Evolutionary conservation across 2,888 invertebrate genomes (phyloP).

Genomic region (Trissoscelio sp.): DNA sequence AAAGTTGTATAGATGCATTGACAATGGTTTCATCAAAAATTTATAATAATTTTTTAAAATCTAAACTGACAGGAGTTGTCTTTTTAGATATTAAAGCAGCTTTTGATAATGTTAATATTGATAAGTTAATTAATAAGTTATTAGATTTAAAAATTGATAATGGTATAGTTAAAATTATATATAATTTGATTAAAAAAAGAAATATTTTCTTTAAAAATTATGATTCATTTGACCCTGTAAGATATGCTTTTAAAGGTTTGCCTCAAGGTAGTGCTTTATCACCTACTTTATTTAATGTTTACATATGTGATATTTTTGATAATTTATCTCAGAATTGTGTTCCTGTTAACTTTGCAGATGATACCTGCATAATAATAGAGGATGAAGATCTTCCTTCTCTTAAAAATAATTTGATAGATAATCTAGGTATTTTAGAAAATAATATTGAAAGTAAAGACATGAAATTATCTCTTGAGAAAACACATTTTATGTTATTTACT

Average conservation of each 20-base stretch:
- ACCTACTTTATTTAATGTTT: constrained; percentile 34
- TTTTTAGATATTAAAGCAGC: constrained; percentile 4
- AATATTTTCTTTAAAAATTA: constrained; percentile 11
- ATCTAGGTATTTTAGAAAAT: not conserved
- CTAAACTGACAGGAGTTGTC: not conserved
- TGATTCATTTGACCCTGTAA: not conserved
- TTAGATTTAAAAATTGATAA: no score
- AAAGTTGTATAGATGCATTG: not conserved
- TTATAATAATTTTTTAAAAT: not conserved
- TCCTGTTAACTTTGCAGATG: constrained; percentile 15
- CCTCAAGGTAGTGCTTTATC: constrained; percentile 11
- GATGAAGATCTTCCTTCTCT: not conserved
- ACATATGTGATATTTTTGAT: not conserved
- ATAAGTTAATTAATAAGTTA: constrained; percentile 14
- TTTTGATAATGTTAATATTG: constrained; percentile 16
- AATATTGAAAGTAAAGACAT: not conserved
- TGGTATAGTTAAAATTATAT: constrained; percentile 12
- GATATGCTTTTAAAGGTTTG: not conserved
- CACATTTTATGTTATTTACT: constrained; percentile 30
- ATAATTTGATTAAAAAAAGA: not conserved
- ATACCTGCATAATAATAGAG: not conserved
- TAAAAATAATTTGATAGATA: not conserved
- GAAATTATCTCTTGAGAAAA: constrained; percentile 19
- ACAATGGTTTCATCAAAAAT: not conserved
- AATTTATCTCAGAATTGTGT: not conserved